These are phyloP conservation scores for Adelosebastes latens DNA, from an alignment of 2,797 vertebrate species.

Conservation along the genomic window DNA sequence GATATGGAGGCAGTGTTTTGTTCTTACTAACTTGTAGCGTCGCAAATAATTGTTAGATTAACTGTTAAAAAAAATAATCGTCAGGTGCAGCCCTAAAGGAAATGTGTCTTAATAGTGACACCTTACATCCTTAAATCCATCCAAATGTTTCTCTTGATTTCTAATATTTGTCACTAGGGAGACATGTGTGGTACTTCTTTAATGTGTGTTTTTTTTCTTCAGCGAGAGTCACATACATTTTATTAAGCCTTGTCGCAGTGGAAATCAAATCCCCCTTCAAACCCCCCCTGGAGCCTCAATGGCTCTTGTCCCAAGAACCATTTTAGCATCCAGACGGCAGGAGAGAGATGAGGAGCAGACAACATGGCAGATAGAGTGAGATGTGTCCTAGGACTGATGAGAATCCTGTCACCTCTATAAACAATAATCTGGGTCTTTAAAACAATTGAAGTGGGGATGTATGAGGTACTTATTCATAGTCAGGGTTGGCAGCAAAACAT, in stretches of 20 bases:
- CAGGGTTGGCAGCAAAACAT: rapidly evolving
- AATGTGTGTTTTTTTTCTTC: background rate
- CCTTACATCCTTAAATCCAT: background rate
- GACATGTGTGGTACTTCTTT: background rate
- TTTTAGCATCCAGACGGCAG: slow-evolving; percentile 9
- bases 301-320: slow-evolving; percentile 12
- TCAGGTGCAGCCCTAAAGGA: background rate
- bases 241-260: background rate
- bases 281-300: background rate
- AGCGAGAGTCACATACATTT: background rate
- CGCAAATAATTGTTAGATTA: background rate
- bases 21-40: background rate
- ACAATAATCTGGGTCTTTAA: slow-evolving; percentile 36
- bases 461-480: no score
- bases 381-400: background rate
- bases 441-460: no score
- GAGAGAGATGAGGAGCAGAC: background rate
- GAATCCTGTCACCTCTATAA: background rate
- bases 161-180: background rate
- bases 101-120: background rate
- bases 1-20: background rate
- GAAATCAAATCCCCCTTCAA: slow-evolving; percentile 13
- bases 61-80: no score
- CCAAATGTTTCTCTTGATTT: background rate
- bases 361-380: slow-evolving; percentile 4